Evolutionary conservation across 2,113 vertebrate genomes (phyloP), one percentile per base, ranked within the genome.

Genomic region (Empidonax traillii): DNA sequence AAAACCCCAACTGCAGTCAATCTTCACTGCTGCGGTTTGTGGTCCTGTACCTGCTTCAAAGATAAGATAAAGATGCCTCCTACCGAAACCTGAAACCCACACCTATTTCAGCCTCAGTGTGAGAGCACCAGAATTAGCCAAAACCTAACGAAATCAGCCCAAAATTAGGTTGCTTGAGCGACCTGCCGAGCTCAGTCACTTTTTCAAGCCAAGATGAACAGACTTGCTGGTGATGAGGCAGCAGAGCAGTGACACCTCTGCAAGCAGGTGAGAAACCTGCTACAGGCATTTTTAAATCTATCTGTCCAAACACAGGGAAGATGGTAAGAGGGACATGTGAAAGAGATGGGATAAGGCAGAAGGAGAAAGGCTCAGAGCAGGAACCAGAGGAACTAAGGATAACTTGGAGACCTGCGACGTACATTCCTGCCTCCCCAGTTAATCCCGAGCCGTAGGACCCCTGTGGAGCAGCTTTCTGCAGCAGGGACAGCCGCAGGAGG

Each of bases 381-480:
- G 41, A 80, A 28, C 6, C 55, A 69, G 41, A 52, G 31, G 66
- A 87, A 69, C 8, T 7, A 25, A 30, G 30, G 18, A n/a, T 43
- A 31, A 56, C 2, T 30, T 9, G 7, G 33, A 41, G 52, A 62
- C 58, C 22, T 0, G 5, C 6, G 19, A 51, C 51, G n/a, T 2
- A 9, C 37, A 11, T 7, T 72, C 4, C 28, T n/a, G 75, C 35
- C 35, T 78, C 23, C 17, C 18, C 2, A 3, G 27, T 6, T 27
- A 22, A 23, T 4, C 24, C 23, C 1, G 4, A n/a, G 28, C 22
- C 2, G 0, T 0, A 18, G 80, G 39, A 69, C 1, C 30, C 61
- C 53, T 3, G 33, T 3, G 1, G 66, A 66, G 37, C 49, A 33
- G 35, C 33, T 51, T 58, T 52, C 59, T 33, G 41, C 62, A 2